Conservation (phyloP, 1,140 invertebrate genomes). For the Pararge aegeria region DNA sequence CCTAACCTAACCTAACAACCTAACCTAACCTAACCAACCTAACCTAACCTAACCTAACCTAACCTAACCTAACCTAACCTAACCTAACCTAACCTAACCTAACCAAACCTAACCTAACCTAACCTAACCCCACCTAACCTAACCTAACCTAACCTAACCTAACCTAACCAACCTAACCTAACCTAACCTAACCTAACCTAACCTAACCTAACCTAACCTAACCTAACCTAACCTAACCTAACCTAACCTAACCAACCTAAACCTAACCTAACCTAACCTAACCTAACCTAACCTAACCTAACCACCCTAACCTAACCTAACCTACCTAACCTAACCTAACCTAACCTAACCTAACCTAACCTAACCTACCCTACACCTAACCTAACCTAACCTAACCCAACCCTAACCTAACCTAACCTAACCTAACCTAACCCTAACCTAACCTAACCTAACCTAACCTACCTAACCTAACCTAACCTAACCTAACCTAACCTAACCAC, state of each 20-base stretch:
- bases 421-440: constrained; percentile 16
- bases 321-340: constrained; percentile 20
- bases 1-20: constrained; percentile 11
- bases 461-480: constrained; percentile 18
- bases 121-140: constrained; percentile 12
- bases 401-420: constrained; percentile 1
- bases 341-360: constrained; percentile 20
- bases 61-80: constrained; percentile 18
- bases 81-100: constrained; percentile 18
- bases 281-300: constrained; percentile 5
- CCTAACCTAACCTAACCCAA: not conserved
- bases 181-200: constrained; percentile 18
- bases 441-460: constrained; percentile 18
- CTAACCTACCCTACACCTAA: constrained; percentile 9
- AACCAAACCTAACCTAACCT: constrained; percentile 17
- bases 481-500: constrained; percentile 18
- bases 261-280: constrained; percentile 14
- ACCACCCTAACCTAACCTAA: constrained; percentile 19
- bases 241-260: constrained; percentile 14
- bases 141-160: constrained; percentile 18
- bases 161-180: constrained; percentile 18
- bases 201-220: constrained; percentile 18
- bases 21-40: not conserved
- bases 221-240: constrained; percentile 18
- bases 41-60: constrained; percentile 12